These are phyloP conservation scores for Nannoperca obscura DNA, from an alignment of 2,797 vertebrate genomes.

Conservation along the genomic window DNA sequence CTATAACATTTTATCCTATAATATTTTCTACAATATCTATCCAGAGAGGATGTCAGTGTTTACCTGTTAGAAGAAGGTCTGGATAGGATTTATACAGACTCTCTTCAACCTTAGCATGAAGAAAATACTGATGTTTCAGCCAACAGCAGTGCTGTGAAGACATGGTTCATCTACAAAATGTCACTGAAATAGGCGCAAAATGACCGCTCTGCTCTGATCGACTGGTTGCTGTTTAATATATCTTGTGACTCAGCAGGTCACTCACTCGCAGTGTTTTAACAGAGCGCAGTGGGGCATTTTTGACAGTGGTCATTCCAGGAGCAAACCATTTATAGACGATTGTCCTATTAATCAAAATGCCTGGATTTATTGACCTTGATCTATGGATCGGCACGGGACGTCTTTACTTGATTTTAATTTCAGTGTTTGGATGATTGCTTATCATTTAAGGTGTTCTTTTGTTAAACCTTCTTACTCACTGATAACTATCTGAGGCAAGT, in stretches of 20 bases:
- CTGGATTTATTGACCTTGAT: not conserved
- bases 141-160: not conserved
- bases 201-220: not conserved
- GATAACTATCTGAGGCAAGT: too few species aligned
- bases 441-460: not conserved
- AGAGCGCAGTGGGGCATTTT: not conserved
- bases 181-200: not conserved
- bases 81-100: not conserved
- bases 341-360: not conserved
- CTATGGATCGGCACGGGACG: too few species aligned
- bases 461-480: too few species aligned
- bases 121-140: not conserved
- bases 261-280: not conserved
- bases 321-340: not conserved
- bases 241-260: not conserved
- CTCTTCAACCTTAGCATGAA: not conserved
- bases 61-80: not conserved
- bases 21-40: not conserved
- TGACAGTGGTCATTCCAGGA: not conserved
- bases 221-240: too few species aligned
- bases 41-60: not conserved
- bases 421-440: too few species aligned
- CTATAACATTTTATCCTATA: not conserved
- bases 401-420: too few species aligned
- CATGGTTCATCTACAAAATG: not conserved